Evolutionary conservation across 2,113 vertebrate genomes (phyloP).

Genomic region (Dicentrarchus labrax): DNA sequence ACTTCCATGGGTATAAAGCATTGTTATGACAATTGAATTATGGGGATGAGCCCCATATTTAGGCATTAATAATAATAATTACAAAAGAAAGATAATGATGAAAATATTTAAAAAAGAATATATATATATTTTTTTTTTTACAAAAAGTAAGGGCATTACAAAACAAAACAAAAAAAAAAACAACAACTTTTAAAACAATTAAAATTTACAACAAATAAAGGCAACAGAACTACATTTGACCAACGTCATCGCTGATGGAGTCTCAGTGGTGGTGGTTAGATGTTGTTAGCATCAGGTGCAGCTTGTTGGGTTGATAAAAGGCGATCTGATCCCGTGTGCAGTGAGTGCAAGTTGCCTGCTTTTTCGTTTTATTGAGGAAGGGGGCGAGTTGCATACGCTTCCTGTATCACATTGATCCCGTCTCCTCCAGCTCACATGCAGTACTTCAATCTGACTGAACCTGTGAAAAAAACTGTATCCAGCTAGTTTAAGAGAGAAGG

Average conservation of each 20-base stretch:
- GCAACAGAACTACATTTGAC: background rate
- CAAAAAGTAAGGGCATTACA: background rate
- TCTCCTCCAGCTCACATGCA: background rate
- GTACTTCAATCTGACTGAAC: background rate
- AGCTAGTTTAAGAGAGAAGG: background rate
- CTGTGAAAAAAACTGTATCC: background rate
- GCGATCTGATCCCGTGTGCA: background rate
- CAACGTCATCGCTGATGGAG: background rate
- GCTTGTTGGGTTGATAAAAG: background rate
- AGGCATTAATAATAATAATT: background rate
- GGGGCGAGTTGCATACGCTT: background rate
- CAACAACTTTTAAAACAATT: background rate
- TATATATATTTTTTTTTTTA: background rate
- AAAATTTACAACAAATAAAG: background rate
- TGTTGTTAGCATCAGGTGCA: background rate
- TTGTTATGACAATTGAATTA: background rate
- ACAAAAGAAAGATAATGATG: background rate
- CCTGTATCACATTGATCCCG: background rate
- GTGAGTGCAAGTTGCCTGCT: background rate
- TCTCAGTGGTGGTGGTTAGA: background rate
- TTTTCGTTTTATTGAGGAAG: background rate
- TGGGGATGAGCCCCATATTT: background rate
- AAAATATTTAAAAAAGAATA: too few species aligned
- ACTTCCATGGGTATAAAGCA: background rate
- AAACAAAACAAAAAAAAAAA: background rate